Conservation (phyloP, 1,140 invertebrate genomes). For the Thaumatotibia leucotreta region DNA sequence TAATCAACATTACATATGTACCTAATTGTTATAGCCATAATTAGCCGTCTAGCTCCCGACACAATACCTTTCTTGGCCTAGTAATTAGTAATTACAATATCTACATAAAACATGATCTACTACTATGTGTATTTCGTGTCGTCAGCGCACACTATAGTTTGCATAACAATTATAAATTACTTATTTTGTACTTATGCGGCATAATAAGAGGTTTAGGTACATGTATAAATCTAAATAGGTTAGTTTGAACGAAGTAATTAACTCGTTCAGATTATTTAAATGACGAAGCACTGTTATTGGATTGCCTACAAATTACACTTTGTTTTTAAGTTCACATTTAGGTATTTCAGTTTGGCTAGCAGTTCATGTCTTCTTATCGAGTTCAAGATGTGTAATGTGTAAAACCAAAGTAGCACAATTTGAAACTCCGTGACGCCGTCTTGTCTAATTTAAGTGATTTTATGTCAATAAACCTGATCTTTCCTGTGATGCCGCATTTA, state of each 20-base stretch:
- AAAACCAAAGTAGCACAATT: too few relatives aligned
- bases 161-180: conserved; percentile 12
- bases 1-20: too few relatives aligned
- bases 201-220: conserved; percentile 3
- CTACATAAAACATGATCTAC: background rate
- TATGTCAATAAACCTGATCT: too few relatives aligned
- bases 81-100: conserved; percentile 5
- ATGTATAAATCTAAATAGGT: background rate
- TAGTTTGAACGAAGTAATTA: background rate
- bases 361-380: too few relatives aligned
- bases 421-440: too few relatives aligned
- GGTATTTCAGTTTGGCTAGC: too few relatives aligned
- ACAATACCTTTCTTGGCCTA: background rate
- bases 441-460: too few relatives aligned
- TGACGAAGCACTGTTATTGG: conserved; percentile 30
- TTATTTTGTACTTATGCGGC: conserved; percentile 5
- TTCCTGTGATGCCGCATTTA: too few relatives aligned
- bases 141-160: background rate
- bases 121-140: background rate
- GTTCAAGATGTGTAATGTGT: too few relatives aligned
- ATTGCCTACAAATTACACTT: background rate
- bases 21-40: too few relatives aligned
- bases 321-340: too few relatives aligned
- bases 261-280: conserved; percentile 28
- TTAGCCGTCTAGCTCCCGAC: background rate